phyloP scores from a whole-genome alignment of 2,113 vertebrate genomes.

The Tringa solitaria region DNA sequence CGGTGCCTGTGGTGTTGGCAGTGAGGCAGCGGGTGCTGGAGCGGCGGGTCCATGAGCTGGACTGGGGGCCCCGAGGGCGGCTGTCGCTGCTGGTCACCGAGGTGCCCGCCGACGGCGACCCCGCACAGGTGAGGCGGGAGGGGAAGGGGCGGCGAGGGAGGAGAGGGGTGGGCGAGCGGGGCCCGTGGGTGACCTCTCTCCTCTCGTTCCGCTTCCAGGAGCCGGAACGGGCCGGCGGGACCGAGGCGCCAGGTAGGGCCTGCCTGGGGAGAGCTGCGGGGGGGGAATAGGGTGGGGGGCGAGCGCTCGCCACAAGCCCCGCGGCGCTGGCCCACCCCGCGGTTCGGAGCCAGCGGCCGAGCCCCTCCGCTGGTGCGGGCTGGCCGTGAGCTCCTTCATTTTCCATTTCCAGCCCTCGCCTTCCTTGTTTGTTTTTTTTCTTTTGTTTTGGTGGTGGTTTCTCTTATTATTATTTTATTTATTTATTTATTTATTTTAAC shows the following conservation, averaged over 20 bases:
- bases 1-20: constrained; percentile 33
- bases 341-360: too few relatives aligned
- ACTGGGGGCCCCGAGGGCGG: not conserved
- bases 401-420: not conserved
- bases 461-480: not conserved
- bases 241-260: constrained; percentile 36
- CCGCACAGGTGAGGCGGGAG: constrained; percentile 10
- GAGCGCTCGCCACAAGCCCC: not conserved
- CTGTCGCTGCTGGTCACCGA: constrained; percentile 72
- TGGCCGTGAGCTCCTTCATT: not conserved
- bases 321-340: not conserved
- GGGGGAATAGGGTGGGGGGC: not conserved
- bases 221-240: not conserved
- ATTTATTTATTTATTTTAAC: not conserved
- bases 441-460: too few relatives aligned
- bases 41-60: constrained; percentile 74
- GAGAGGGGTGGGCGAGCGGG: not conserved
- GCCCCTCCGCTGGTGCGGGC: not conserved
- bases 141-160: too few relatives aligned
- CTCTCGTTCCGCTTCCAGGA: constrained; percentile 46
- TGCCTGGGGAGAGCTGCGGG: not conserved
- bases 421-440: not conserved
- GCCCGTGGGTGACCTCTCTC: not conserved
- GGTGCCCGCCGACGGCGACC: not conserved
- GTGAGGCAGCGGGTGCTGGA: constrained; percentile 76